Base-by-base conservation (phyloP, 2,888 invertebrate genomes). In the Trichacis sp. region DNA sequence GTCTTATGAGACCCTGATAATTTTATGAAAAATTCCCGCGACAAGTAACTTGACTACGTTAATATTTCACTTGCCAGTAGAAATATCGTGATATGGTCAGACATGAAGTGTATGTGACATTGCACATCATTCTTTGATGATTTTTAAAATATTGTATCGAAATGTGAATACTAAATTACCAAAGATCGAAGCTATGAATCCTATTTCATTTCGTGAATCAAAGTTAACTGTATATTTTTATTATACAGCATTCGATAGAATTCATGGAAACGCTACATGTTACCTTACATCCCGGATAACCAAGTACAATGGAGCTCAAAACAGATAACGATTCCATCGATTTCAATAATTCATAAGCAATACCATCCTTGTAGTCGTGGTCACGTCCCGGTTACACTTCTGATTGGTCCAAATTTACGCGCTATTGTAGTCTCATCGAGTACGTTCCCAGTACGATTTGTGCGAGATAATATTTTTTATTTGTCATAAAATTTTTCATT, bases 331-430 rank as follows among this genome's bases (percentile, higher is more conserved):
- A 51, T 65, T 63, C 55, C 60, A 65, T 55, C 54, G 66, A 70
- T 69, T 80, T 82, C 80, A 82, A 83, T 82, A 82, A 83, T 83
- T 83, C 81, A 83, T 83, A 83, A 83, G 82, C 79, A 78, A 80
- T 77, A 78, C 77, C 71, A 73, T 64, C 63, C 73, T 66, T 59
- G 75, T 72, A 73, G 74, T 70, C 77, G 76, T 73, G 79, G 79
- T 79, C 82, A 81, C 81, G 80, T 81, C 73, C 74, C 73, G 70
- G 74, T 76, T 74, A 71, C 73, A 72, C 72, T 72, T 68, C 76
- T 81, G 81, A 82, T 82, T 82, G 82, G 79, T 75, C 77, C 73
- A 74, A 81, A 83, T 82, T 83, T 82, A 80, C 80, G 79, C 78
- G 71, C 81, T 77, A 82, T 83, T 82, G 82, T 83, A 77, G 73